Evolutionary conservation across 1,140 invertebrate species (phyloP), one percentile per base, ranked within the genome.

Genomic region (Piezodorus guildinii): DNA sequence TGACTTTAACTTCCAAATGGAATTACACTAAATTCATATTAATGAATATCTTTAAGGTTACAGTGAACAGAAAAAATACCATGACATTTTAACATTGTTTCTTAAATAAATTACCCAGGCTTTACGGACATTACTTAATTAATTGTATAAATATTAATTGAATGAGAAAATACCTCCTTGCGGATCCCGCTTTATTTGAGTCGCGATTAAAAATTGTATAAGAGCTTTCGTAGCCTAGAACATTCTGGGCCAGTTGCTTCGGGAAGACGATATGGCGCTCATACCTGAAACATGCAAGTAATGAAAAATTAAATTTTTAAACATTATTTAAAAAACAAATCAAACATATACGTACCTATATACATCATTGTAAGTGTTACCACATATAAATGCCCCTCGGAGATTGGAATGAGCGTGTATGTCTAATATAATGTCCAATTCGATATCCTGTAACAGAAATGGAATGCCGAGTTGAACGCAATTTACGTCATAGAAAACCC

Each of bases 331-430:
- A n/a, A n/a, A n/a, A n/a, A n/a, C n/a, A n/a, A n/a, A n/a, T n/a
- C n/a, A 16, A 3, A 23, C 16, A 25, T 12, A 58, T 58, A 61
- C 64, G 66, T 74, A 88, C 87, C 88, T 84, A 74, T 91, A 91
- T 9, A 92, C 90, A 73, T 98, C 93, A 68, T 96, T 94, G 71
- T 94, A 97, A 0, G 91, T 89, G 76, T 96, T 98, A 9, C 96
- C 96, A 72, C 95, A 94, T 65, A 98, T 85, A 76, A 98, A 98
- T 44, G 91, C 85, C 17, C 96, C 95, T 71, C 90, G 88, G 49
- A 94, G 80, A 66, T 87, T 95, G 1, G 88, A 86, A 72, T 97
- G 94, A 9, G 93, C 90, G 75, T 98, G 95, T 19, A 99, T 78
- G 76, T 99, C 95, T 30, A 97, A 80, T 39, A 96, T 88, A 72